Evolutionary conservation across 2,113 vertebrate species (phyloP).

Genomic region (Andinoacara biseriatus): DNA sequence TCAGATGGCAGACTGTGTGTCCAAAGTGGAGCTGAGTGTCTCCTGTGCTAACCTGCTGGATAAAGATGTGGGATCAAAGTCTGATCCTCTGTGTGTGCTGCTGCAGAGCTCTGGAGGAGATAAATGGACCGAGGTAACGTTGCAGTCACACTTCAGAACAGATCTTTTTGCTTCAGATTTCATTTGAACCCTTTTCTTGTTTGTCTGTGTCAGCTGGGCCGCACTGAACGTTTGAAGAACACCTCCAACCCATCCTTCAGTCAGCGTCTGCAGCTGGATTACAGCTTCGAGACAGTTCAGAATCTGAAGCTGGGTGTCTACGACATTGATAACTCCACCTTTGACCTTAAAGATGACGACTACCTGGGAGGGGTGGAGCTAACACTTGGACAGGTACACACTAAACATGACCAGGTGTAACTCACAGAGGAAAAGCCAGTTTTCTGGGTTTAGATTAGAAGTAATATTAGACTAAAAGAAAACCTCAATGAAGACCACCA

Average conservation of each 20-base stretch:
- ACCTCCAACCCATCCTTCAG: conserved; percentile 88
- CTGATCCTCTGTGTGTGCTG: conserved; percentile 83
- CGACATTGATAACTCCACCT: conserved; percentile 90
- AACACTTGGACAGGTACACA: conserved; percentile 89
- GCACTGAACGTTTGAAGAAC: conserved; percentile 87
- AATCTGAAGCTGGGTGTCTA: conserved; percentile 88
- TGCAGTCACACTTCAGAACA: not conserved
- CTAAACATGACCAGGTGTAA: not conserved
- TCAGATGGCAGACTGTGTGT: conserved; percentile 90
- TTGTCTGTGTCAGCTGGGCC: conserved; percentile 78
- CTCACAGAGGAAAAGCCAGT: not conserved
- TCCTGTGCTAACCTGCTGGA: conserved; percentile 75
- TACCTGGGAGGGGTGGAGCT: conserved; percentile 89
- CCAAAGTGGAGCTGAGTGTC: conserved; percentile 86
- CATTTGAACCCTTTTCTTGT: not conserved
- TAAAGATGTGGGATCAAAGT: too few relatives aligned
- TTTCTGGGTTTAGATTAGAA: not conserved
- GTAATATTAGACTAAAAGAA: too few relatives aligned
- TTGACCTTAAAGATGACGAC: conserved; percentile 87
- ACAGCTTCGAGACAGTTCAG: conserved; percentile 92
- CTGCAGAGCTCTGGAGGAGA: conserved; percentile 84
- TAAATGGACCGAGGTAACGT: conserved; percentile 86
- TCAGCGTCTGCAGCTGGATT: conserved; percentile 86
- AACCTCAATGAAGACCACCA: too few relatives aligned
- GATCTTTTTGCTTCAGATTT: not conserved